Base-by-base conservation (phyloP, 2,797 vertebrate species). In the Capromys pilorides region DNA sequence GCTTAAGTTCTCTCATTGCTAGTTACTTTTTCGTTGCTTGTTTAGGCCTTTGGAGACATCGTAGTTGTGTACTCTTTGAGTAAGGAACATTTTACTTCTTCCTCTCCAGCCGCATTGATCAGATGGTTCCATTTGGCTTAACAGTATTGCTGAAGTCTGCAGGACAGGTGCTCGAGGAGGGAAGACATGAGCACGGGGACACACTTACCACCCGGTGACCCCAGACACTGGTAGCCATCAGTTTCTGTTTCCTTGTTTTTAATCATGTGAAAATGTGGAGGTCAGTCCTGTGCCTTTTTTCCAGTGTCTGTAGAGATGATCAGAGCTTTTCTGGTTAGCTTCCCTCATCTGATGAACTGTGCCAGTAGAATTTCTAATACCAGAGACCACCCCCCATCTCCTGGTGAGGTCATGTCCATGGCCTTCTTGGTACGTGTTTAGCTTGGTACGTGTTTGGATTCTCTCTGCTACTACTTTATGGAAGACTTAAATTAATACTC, bases 191-290 rank as follows among this genome's bases (percentile, higher is more conserved):
- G 33, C 1, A 22, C 6, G 7, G 12, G 62, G 33, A 8, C 21
- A 26, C 49, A 5, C 4, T 51, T 51, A 7, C 2, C 2, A 9
- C 36, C 57, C 21, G 0, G 0, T 73, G 28, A 22, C 33, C 4
- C 4, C 1, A 71, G 69, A 24, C 5, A 9, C n/a, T 39, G 21
- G 69, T 36, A 57, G n/a, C 49, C 13, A 6, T 87, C 61, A 71
- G 28, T 14, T 86, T 22, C 92, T 89, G 0, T 49, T 91, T 71
- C 59, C 18, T 22, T 66, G 8, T 78, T 90, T 90, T 73, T 31
- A 61, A 77, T 26, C 7, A 31, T 59, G 39, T 8, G 0, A 22
- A 66, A n/a, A 12, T 59, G 16, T 81, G 61, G 78, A 19, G 61
- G 81, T 88, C 81, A n/a, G n/a, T 79, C 69, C 41, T 24, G 10